A percentile compares a stretch with the other conserved stretches of the same genome.
Conservation (phyloP, 2,888 invertebrate species). For the Cephus pulcher region DNA sequence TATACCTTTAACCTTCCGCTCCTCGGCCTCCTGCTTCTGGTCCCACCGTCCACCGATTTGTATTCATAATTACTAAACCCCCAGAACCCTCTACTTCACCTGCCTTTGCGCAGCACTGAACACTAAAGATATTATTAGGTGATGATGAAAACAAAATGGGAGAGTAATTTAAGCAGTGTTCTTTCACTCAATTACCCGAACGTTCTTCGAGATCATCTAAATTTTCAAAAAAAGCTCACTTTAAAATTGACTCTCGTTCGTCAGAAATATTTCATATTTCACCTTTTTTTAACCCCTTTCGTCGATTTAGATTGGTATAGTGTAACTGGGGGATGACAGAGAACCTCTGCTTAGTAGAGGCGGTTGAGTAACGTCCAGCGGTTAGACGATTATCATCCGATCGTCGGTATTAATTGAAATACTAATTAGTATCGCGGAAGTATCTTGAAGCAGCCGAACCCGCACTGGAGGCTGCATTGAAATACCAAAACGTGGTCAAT, state of each 20-base stretch:
- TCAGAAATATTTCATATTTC: background rate
- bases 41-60: slow-evolving; percentile 49
- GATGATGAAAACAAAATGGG: slow-evolving; percentile 50
- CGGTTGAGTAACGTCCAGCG: background rate
- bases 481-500: background rate
- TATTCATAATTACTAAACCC: slow-evolving; percentile 59
- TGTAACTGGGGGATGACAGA: background rate
- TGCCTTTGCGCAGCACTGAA: slow-evolving; percentile 39
- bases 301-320: background rate
- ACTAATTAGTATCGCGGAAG: slow-evolving; percentile 1
- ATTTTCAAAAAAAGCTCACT: background rate
- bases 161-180: slow-evolving; percentile 3
- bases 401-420: slow-evolving; percentile 2
- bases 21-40: slow-evolving; percentile 21
- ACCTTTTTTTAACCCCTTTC: background rate
- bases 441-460: background rate
- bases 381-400: slow-evolving; percentile 1
- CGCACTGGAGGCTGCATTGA: background rate
- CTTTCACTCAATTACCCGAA: background rate
- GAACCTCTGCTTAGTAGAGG: background rate
- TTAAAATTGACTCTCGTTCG: background rate
- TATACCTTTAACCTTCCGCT: slow-evolving; percentile 27
- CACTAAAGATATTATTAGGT: slow-evolving; percentile 53
- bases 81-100: slow-evolving; percentile 39
- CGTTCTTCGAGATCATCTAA: background rate